phyloP scores from a whole-genome alignment of 2,888 invertebrate species.

The Andrena flavipes region DNA sequence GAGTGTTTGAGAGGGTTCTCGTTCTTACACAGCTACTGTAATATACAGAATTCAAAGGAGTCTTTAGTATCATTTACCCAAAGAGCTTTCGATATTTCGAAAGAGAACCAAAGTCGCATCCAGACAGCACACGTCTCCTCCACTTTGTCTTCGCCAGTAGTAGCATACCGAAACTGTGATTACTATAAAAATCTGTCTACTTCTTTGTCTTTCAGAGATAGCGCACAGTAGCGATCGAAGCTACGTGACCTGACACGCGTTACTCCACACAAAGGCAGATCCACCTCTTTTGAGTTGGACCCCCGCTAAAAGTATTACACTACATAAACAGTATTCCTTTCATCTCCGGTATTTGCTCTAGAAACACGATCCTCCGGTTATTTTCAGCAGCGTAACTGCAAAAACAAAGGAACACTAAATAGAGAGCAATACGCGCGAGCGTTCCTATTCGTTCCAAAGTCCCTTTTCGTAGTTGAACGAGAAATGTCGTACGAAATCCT shows the following conservation, averaged over 20 bases:
- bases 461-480: neutral
- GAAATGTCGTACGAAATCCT: neutral
- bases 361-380: slow-evolving; percentile 14
- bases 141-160: neutral
- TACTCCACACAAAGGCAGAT: too few species aligned
- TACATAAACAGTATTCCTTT: slow-evolving; percentile 17
- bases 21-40: neutral
- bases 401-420: neutral
- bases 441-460: slow-evolving; percentile 6
- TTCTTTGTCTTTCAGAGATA: neutral
- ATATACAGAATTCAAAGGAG: neutral
- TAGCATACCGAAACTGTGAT: neutral
- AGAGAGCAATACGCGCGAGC: slow-evolving; percentile 9
- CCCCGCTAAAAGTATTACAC: neutral
- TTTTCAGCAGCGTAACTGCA: slow-evolving; percentile 7
- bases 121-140: neutral
- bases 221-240: neutral
- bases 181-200: neutral
- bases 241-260: neutral
- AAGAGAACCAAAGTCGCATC: too few species aligned
- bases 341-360: slow-evolving; percentile 18
- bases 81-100: too few species aligned
- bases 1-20: neutral
- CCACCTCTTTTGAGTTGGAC: slow-evolving; percentile 2
- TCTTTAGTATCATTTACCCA: neutral